A percentile compares a stretch with the other conserved stretches of the same genome.
Evolutionary conservation across 2,888 invertebrate genomes (phyloP).

Genomic region (Carterocephalus palaemon): DNA sequence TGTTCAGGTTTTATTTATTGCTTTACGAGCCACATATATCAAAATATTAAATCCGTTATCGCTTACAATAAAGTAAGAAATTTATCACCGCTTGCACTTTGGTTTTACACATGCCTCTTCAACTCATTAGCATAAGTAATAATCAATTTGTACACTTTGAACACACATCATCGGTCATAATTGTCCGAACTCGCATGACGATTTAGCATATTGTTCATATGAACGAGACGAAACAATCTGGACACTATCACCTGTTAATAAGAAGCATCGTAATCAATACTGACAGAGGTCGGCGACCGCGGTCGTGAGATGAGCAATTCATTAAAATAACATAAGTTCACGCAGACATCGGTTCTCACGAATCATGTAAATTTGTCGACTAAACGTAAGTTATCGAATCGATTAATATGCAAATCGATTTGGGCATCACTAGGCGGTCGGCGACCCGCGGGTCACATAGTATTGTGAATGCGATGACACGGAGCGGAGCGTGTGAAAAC

Average conservation of each 20-base stretch:
- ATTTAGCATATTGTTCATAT: conserved; percentile 16
- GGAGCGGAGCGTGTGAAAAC: conserved; percentile 91
- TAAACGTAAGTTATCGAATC: conserved; percentile 77
- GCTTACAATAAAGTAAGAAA: conserved; percentile 17
- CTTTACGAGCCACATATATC: conserved; percentile 19
- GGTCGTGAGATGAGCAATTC: conserved; percentile 65
- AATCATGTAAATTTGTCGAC: conserved; percentile 78
- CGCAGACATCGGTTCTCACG: conserved; percentile 75
- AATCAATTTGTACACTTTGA: conserved; percentile 18
- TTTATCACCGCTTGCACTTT: conserved; percentile 23
- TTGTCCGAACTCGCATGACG: conserved; percentile 12
- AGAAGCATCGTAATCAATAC: conserved; percentile 51
- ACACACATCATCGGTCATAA: conserved; percentile 4
- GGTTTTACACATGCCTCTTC: conserved; percentile 15
- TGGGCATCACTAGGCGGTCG: conserved; percentile 75
- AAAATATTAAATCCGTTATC: conserved; percentile 20
- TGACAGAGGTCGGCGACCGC: conserved; percentile 63
- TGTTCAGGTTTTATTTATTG: conserved; percentile 14
- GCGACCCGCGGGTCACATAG: conserved; percentile 65
- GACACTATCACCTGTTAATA: conserved; percentile 5
- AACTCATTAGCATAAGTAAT: conserved; percentile 22
- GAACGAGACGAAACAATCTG: conserved; percentile 9
- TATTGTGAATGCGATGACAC: conserved; percentile 79
- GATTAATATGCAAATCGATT: conserved; percentile 76
- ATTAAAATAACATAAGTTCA: conserved; percentile 78